Percentiles rank a stretch among this genome's conserved stretches.
These are phyloP conservation scores for Malaclemys terrapin DNA, from an alignment of 2,113 vertebrate genomes.

Conservation along the genomic window DNA sequence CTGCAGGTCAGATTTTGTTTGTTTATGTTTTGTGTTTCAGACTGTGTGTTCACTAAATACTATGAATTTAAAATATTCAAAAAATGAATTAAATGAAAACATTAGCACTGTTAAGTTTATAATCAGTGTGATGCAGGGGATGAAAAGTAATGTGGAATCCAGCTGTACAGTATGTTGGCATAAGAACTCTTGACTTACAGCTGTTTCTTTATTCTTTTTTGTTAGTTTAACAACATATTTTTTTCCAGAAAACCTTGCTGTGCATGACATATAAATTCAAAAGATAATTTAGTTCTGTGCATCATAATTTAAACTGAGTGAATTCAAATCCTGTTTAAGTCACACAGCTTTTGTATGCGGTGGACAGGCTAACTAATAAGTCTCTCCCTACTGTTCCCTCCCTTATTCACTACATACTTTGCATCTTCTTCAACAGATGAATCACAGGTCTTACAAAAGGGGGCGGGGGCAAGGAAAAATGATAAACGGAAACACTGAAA, in stretches of 20 bases:
- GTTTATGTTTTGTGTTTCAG: constrained; percentile 35
- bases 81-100: constrained; percentile 73
- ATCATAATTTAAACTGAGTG: constrained; percentile 51
- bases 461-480: too few species aligned
- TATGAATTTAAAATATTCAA: constrained; percentile 68
- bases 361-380: constrained; percentile 30
- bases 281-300: constrained; percentile 53
- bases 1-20: constrained; percentile 51
- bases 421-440: not conserved
- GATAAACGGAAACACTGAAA: too few species aligned
- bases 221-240: constrained; percentile 63
- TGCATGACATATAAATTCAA: constrained; percentile 67
- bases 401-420: not conserved
- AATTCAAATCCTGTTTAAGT: constrained; percentile 49
- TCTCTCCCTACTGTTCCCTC: not conserved
- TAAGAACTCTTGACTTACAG: constrained; percentile 74
- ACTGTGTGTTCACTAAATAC: constrained; percentile 58
- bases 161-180: constrained; percentile 74
- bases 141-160: constrained; percentile 72
- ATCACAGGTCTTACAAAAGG: not conserved
- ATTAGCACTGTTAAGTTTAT: constrained; percentile 65
- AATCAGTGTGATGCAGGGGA: constrained; percentile 63
- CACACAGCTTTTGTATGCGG: constrained; percentile 25
- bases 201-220: constrained; percentile 73
- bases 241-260: constrained; percentile 65